phyloP scores from a whole-genome alignment of 2,888 invertebrate species.

The Sarcophaga rosellei region DNA sequence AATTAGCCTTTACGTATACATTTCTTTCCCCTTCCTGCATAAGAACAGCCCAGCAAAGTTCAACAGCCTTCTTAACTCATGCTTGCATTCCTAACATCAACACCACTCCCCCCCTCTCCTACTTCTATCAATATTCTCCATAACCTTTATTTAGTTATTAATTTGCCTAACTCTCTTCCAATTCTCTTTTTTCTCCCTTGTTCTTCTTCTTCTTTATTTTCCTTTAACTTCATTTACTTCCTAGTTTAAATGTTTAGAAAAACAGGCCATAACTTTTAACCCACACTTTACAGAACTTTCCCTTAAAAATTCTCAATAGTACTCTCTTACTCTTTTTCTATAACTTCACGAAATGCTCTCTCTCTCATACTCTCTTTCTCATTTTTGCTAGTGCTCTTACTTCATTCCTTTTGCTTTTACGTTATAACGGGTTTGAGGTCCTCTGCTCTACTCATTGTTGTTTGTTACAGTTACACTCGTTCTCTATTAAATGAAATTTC shows the following conservation, averaged over 20 bases:
- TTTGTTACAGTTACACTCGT: too few species aligned
- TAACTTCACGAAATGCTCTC: background rate
- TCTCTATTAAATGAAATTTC: too few species aligned
- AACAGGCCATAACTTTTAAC: background rate
- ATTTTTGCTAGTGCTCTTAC: background rate
- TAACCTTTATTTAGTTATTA: background rate
- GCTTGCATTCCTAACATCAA: background rate
- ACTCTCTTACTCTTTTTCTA: background rate
- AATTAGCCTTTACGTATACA: background rate
- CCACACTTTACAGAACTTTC: constrained; percentile 15
- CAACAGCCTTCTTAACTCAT: constrained; percentile 55
- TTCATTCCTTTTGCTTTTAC: background rate
- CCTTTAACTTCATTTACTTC: constrained; percentile 40
- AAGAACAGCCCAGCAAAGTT: constrained; percentile 38
- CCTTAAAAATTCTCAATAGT: background rate
- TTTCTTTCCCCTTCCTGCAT: background rate
- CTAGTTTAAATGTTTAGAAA: constrained; percentile 37
- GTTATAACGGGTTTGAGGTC: too few species aligned
- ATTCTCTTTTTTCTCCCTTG: background rate
- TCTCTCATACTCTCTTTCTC: background rate
- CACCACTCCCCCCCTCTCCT: background rate
- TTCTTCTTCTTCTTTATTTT: constrained; percentile 35
- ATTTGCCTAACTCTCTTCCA: background rate
- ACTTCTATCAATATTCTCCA: constrained; percentile 3
- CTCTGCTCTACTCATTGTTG: too few species aligned